A percentile compares a stretch with the other conserved stretches of the same genome.
Evolutionary conservation across 2,888 invertebrate species (phyloP).

Genomic region (Netelia fuscicornis): DNA sequence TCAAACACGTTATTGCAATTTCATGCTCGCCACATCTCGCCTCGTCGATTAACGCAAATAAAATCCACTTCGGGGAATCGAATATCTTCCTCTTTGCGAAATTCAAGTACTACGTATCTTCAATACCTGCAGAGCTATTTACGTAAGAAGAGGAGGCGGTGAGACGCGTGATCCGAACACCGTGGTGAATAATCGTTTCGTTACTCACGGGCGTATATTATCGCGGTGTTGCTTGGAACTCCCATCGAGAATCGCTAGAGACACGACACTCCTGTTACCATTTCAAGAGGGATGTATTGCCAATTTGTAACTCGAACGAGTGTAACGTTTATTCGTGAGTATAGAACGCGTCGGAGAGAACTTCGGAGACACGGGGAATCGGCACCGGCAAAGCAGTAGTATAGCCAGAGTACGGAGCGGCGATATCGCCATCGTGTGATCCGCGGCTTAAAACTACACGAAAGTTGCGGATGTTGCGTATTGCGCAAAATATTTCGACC

Average conservation of each 20-base stretch:
- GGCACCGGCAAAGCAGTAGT: constrained; percentile 35
- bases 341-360: constrained; percentile 41
- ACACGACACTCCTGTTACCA: constrained; percentile 42
- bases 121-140: background rate
- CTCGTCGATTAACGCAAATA: background rate
- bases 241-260: constrained; percentile 33
- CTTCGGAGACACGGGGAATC: background rate
- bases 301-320: constrained; percentile 47
- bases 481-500: constrained; percentile 50
- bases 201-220: constrained; percentile 3
- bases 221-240: constrained; percentile 25
- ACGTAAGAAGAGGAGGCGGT: constrained; percentile 5
- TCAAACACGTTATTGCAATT: background rate
- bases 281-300: constrained; percentile 45
- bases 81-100: constrained; percentile 4
- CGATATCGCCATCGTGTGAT: constrained; percentile 40
- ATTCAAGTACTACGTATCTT: constrained; percentile 14
- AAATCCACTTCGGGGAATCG: background rate
- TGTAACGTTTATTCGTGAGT: background rate
- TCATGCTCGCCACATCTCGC: background rate
- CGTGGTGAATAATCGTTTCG: background rate
- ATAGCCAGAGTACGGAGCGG: constrained; percentile 47
- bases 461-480: constrained; percentile 42
- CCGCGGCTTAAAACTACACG: constrained; percentile 7
- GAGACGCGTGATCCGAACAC: background rate